phyloP scores from a whole-genome alignment of 2,797 vertebrate species.

The Amazona ochrocephala region DNA sequence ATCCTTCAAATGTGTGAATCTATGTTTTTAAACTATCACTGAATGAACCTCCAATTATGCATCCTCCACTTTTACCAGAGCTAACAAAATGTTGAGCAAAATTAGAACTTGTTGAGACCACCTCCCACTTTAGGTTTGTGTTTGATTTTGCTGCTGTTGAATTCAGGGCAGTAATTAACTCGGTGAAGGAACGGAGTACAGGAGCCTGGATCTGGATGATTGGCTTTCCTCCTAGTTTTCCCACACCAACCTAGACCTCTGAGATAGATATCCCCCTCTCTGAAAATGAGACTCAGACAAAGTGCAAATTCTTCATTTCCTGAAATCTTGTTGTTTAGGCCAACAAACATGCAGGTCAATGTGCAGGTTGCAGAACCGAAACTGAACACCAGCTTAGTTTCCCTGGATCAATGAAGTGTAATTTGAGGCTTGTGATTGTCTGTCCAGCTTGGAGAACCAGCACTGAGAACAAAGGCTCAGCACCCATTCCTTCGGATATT shows the following conservation, averaged over 20 bases:
- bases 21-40: background rate
- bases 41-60: background rate
- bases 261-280: background rate
- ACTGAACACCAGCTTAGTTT: conserved; percentile 2
- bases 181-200: background rate
- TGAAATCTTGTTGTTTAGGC: conserved; percentile 34
- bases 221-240: background rate
- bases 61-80: background rate
- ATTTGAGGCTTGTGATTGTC: conserved; percentile 28
- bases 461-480: conserved; percentile 10
- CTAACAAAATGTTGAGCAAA: background rate
- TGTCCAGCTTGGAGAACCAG: background rate
- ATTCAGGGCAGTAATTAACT: background rate
- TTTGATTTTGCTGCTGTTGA: background rate
- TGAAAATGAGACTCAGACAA: fast-evolving
- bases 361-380: background rate
- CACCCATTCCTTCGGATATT: background rate
- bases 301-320: conserved; percentile 34
- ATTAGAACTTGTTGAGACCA: background rate
- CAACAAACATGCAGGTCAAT: conserved; percentile 56
- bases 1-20: background rate
- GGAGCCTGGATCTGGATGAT: background rate
- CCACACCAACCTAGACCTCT: background rate
- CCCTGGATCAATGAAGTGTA: conserved; percentile 17
- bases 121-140: background rate